Evolutionary conservation across 1,140 invertebrate species (phyloP), one percentile per base, ranked within the genome.

Genomic region (Helicoverpa zea): DNA sequence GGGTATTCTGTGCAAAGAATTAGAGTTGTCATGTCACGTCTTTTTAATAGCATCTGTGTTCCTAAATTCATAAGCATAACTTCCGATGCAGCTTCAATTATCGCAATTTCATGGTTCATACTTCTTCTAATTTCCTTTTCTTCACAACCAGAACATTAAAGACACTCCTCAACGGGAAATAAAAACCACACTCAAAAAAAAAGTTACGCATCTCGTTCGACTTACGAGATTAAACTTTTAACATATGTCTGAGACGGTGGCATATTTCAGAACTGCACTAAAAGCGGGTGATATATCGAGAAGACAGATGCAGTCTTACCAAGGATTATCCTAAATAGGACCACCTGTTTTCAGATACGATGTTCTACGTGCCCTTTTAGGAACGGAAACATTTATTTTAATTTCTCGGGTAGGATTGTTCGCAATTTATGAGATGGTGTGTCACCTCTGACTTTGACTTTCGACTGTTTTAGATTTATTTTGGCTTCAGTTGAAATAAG

Each of bases 281-380:
- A 82, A 77, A 61, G 64, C 76, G 64, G 58, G 54, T 70, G 76
- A 79, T 68, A 79, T 79, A 79, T 91, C 87, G 88, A 75, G 83
- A 70, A 66, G 84, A 85, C 88, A 90, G 89, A 89, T 91, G 90
- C 78, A 73, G 91, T 78, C 83, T 87, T 90, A 89, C 79, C 66
- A 59, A 58, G 87, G 92, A 94, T 94, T 94, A 93, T 89, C 86
- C 85, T 91, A 90, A 93, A 88, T 80, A 87, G 79, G 86, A 88
- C 88, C 92, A 94, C 91, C 92, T 94, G 92, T 92, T 91, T 89
- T 87, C 80, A 82, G 85, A 81, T 80, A 81, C 83, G 81, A 79
- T 18, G 59, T 77, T 58, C 83, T 84, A 84, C 87, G 85, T 84
- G 82, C 89, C 85, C 87, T 89, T 83, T 7, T 14, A 74, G 18